Percentiles rank a stretch among this genome's conserved stretches.
These are phyloP conservation scores for Girardinus metallicus DNA, from an alignment of 2,797 vertebrate genomes.

Conservation along the genomic window DNA sequence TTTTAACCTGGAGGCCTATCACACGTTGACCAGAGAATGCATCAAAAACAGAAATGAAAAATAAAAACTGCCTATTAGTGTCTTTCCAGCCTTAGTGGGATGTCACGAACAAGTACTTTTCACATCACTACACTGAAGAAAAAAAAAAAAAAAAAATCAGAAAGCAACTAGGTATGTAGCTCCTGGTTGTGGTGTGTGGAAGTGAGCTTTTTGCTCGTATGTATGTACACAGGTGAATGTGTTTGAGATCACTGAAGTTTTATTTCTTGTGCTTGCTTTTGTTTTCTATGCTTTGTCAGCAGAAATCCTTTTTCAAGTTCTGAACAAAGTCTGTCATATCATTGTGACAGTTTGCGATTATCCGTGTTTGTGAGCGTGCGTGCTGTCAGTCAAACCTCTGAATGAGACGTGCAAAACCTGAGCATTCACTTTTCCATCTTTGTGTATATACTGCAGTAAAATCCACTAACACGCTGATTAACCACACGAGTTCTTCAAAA, in stretches of 20 bases:
- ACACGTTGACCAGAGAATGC: constrained; percentile 80
- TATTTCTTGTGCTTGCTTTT: constrained; percentile 53
- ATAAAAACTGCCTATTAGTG: constrained; percentile 76
- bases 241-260: constrained; percentile 31
- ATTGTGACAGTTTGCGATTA: constrained; percentile 29
- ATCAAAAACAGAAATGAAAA: constrained; percentile 43
- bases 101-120: constrained; percentile 74
- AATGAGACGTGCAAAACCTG: constrained; percentile 61
- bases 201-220: constrained; percentile 41
- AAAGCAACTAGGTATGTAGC: constrained; percentile 75
- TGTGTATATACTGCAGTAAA: constrained; percentile 77
- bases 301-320: constrained; percentile 40
- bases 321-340: constrained; percentile 34
- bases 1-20: constrained; percentile 71
- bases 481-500: constrained; percentile 78
- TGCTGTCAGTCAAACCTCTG: constrained; percentile 41
- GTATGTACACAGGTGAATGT: constrained; percentile 33
- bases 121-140: constrained; percentile 59
- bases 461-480: constrained; percentile 78
- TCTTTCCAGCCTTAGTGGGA: constrained; percentile 80
- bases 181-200: constrained; percentile 59
- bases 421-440: constrained; percentile 70
- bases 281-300: constrained; percentile 45
- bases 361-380: constrained; percentile 22
- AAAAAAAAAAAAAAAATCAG: constrained; percentile 37